A percentile compares a stretch with the other conserved stretches of the same genome.
phyloP scores from a whole-genome alignment of 64 coral and sea anemone genomes.

The Hydrozoanthus tunicans region DNA sequence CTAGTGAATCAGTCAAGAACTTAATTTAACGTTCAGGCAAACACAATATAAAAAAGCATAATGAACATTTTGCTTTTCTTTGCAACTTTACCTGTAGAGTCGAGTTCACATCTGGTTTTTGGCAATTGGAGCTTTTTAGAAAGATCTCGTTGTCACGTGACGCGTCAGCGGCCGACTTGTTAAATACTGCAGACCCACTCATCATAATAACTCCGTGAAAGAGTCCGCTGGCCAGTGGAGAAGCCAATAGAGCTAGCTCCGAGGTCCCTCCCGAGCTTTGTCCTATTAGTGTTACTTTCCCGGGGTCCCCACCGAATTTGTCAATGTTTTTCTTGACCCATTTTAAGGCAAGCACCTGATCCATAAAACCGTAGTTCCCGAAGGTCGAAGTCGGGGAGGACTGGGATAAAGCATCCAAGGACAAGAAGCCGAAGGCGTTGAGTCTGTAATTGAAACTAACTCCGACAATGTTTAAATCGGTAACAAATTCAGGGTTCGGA shows the following conservation, averaged over 20 bases:
- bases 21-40: too few relatives aligned
- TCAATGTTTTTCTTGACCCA: background rate
- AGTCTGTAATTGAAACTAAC: constrained; percentile 50
- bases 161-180: constrained; percentile 69
- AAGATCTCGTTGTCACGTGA: constrained; percentile 72
- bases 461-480: constrained; percentile 33
- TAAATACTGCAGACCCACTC: constrained; percentile 51
- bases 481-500: constrained; percentile 18
- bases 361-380: constrained; percentile 38
- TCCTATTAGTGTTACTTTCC: constrained; percentile 13
- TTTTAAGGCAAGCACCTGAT: constrained; percentile 1
- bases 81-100: background rate
- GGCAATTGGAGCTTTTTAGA: constrained; percentile 46
- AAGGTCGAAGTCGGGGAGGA: background rate
- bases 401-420: constrained; percentile 50
- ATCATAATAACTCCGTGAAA: constrained; percentile 47
- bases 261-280: constrained; percentile 40
- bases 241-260: constrained; percentile 27
- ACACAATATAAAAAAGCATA: background rate
- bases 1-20: too few relatives aligned
- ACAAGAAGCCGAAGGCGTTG: constrained; percentile 76
- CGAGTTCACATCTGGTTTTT: constrained; percentile 27
- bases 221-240: constrained; percentile 29
- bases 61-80: background rate
- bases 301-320: constrained; percentile 34